A percentile compares a stretch with the other conserved stretches of the same genome.
phyloP scores from a whole-genome alignment of 2,888 invertebrate species.

The Noctua janthe region DNA sequence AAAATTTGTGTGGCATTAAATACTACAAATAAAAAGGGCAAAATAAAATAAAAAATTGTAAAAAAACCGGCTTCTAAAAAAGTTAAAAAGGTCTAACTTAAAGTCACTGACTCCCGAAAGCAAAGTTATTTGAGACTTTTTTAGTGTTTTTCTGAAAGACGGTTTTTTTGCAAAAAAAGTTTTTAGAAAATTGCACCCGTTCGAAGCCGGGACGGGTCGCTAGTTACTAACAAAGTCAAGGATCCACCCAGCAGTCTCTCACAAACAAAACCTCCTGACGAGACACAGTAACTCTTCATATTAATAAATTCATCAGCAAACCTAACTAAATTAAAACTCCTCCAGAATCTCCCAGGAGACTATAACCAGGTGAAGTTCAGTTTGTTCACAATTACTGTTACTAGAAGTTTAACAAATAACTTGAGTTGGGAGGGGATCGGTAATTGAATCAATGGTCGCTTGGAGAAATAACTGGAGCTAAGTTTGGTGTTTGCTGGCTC shows the following conservation, averaged over 20 bases:
- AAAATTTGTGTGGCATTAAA: too few species aligned
- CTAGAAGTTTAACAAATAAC: conserved; percentile 51
- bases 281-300: conserved; percentile 13
- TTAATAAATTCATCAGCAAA: conserved; percentile 33
- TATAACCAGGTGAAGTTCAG: conserved; percentile 35
- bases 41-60: too few species aligned
- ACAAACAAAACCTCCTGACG: background rate
- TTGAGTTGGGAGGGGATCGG: conserved; percentile 3
- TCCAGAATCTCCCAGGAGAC: conserved; percentile 9
- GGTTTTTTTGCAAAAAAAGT: too few species aligned
- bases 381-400: conserved; percentile 48
- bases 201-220: background rate
- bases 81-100: too few species aligned
- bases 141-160: too few species aligned
- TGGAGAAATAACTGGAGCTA: conserved; percentile 23
- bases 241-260: background rate
- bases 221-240: background rate
- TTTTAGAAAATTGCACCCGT: too few species aligned
- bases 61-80: too few species aligned
- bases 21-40: too few species aligned
- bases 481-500: conserved; percentile 9
- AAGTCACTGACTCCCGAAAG: too few species aligned
- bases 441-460: conserved; percentile 48
- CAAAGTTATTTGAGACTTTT: too few species aligned
- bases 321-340: conserved; percentile 36